Percentiles rank a stretch among this genome's conserved stretches.
These are phyloP conservation scores for Dioctria linearis DNA, from an alignment of 2,888 invertebrate genomes.

Conservation along the genomic window DNA sequence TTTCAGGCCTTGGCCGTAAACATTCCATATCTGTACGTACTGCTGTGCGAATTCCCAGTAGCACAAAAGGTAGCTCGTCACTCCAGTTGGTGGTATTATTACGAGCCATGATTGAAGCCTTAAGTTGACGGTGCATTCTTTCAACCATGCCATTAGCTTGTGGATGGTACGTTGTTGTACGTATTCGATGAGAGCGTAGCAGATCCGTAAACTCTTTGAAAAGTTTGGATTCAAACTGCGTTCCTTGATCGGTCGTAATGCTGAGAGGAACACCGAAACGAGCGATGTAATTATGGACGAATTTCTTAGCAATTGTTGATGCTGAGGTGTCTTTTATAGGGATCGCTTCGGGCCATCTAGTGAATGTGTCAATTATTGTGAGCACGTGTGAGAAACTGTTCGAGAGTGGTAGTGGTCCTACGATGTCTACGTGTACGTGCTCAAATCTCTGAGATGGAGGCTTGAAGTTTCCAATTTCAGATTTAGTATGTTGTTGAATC, in stretches of 20 bases:
- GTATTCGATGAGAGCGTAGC: constrained; percentile 36
- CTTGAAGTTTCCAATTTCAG: constrained; percentile 17
- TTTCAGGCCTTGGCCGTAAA: no score
- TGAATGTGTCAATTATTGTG: constrained; percentile 55
- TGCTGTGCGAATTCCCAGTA: no score
- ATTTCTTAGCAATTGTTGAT: neutral
- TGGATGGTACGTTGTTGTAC: constrained; percentile 55
- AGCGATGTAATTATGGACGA: constrained; percentile 55
- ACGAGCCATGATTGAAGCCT: no score
- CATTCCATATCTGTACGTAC: no score
- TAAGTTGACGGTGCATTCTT: constrained; percentile 50
- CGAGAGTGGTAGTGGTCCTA: constrained; percentile 64
- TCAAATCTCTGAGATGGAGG: constrained; percentile 35
- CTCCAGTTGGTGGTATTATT: no score
- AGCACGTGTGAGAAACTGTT: constrained; percentile 53
- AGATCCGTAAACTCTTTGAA: constrained; percentile 47
- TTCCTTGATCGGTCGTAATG: neutral
- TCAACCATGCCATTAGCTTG: constrained; percentile 55
- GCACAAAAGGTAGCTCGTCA: no score
- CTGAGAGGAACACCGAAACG: constrained; percentile 53
- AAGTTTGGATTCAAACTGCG: neutral
- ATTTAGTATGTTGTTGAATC: constrained; percentile 37
- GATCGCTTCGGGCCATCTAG: constrained; percentile 57
- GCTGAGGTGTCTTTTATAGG: constrained; percentile 55
- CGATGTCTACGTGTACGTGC: constrained; percentile 63